Percentiles rank a stretch among this genome's conserved stretches.
These are phyloP conservation scores for Bovichtus variegatus DNA, from an alignment of 2,797 vertebrate species.

Conservation along the genomic window DNA sequence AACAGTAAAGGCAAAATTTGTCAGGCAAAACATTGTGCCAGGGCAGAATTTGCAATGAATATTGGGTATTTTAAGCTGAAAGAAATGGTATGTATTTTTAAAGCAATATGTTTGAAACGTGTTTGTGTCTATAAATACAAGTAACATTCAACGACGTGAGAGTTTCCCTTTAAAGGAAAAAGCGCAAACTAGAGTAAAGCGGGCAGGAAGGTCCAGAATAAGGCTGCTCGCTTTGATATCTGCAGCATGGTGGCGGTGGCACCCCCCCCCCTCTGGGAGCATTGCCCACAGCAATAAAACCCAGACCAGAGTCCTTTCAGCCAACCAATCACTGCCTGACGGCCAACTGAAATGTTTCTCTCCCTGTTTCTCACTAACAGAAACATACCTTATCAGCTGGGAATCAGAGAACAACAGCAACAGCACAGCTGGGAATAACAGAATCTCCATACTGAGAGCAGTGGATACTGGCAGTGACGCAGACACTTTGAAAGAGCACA, in stretches of 20 bases:
- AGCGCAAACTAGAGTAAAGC: slow-evolving; percentile 14
- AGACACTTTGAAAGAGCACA: slow-evolving; percentile 20
- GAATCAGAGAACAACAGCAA: slow-evolving; percentile 61
- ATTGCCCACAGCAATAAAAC: slow-evolving; percentile 64
- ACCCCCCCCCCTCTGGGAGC: slow-evolving; percentile 48
- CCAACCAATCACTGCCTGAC: slow-evolving; percentile 52
- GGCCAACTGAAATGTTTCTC: slow-evolving; percentile 54
- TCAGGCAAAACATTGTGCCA: neutral
- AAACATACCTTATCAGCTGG: slow-evolving; percentile 58
- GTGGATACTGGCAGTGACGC: slow-evolving; percentile 49
- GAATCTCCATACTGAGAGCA: slow-evolving; percentile 46
- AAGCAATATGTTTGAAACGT: neutral
- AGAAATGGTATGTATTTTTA: neutral
- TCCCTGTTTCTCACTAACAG: slow-evolving; percentile 28
- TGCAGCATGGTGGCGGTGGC: slow-evolving; percentile 31
- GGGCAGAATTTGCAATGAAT: neutral
- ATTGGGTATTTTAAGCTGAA: neutral
- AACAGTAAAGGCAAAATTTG: neutral
- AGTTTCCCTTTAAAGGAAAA: slow-evolving; percentile 37
- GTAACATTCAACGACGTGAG: neutral
- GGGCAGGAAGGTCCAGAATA: slow-evolving; percentile 19
- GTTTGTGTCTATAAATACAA: neutral
- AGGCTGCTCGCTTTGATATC: slow-evolving; percentile 30
- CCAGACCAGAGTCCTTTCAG: slow-evolving; percentile 49
- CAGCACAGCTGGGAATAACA: slow-evolving; percentile 66